A percentile compares a stretch with the other conserved stretches of the same genome.
phyloP scores from a whole-genome alignment of 92 coral and sea anemone genomes.

The Pocillopora grandis region DNA sequence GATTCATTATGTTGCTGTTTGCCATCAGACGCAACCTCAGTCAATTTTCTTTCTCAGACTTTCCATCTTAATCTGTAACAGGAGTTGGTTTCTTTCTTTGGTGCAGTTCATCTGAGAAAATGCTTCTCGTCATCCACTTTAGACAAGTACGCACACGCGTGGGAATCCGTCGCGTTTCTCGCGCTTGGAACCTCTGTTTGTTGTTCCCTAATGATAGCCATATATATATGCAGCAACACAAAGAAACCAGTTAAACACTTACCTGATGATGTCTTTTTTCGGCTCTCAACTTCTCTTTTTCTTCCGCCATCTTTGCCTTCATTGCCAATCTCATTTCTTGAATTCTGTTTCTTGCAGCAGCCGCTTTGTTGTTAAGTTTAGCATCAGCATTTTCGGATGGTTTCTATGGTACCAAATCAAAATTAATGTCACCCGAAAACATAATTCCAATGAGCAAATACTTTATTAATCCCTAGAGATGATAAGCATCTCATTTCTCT shows the following conservation, averaged over 20 bases:
- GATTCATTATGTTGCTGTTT: too few relatives aligned
- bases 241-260: background rate
- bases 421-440: background rate
- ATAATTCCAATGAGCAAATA: too few relatives aligned
- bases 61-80: too few relatives aligned
- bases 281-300: conserved; percentile 43
- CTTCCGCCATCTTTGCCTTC: conserved; percentile 82
- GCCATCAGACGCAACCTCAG: background rate
- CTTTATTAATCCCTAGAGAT: background rate
- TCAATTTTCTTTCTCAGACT: background rate
- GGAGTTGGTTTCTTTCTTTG: too few relatives aligned
- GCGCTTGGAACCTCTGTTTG: too few relatives aligned
- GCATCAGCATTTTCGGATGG: conserved; percentile 17
- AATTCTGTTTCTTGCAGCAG: conserved; percentile 60
- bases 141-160: too few relatives aligned
- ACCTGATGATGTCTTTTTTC: conserved; percentile 41
- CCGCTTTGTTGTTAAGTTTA: conserved; percentile 31
- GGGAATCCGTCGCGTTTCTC: too few relatives aligned
- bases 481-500: background rate
- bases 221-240: background rate
- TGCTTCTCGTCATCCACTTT: too few relatives aligned
- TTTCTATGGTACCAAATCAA: conserved; percentile 21
- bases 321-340: conserved; percentile 91
- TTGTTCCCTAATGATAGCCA: too few relatives aligned
- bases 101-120: too few relatives aligned